Percentiles rank a stretch among this genome's conserved stretches.
phyloP scores from a whole-genome alignment of 2,888 invertebrate species.

The Heliothis peltigera region DNA sequence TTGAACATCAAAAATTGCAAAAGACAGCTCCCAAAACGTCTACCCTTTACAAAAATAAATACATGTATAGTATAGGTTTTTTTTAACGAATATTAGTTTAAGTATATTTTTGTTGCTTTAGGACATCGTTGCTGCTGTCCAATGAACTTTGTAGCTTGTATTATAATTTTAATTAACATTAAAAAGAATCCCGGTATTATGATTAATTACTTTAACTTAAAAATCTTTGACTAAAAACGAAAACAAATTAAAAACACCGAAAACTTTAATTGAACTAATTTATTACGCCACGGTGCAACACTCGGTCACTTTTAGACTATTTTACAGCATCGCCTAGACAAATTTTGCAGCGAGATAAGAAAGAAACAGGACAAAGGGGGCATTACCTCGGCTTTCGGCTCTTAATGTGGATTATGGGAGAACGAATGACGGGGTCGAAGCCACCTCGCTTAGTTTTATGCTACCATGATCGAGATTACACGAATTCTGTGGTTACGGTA shows the following conservation, averaged over 20 bases:
- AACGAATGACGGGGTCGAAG: constrained; percentile 77
- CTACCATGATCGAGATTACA: constrained; percentile 82
- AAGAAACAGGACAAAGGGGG: constrained; percentile 85
- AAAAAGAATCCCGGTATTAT: too few relatives aligned
- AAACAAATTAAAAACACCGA: neutral
- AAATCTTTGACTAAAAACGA: too few relatives aligned
- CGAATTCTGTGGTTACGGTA: constrained; percentile 74
- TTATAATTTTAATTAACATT: too few relatives aligned
- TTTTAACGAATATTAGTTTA: too few relatives aligned
- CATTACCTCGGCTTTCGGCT: constrained; percentile 80
- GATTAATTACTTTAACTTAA: too few relatives aligned
- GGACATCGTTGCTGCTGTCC: too few relatives aligned
- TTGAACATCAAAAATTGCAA: too few relatives aligned
- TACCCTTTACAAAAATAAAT: too few relatives aligned
- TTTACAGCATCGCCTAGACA: constrained; percentile 88
- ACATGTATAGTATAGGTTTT: too few relatives aligned
- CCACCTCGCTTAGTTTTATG: constrained; percentile 75
- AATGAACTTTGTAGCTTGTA: too few relatives aligned
- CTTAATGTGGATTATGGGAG: constrained; percentile 83
- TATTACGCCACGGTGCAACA: constrained; percentile 69
- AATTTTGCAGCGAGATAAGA: constrained; percentile 88
- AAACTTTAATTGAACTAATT: neutral
- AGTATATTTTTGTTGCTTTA: too few relatives aligned
- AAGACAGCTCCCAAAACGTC: too few relatives aligned
- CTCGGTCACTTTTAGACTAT: constrained; percentile 73